Evolutionary conservation across 2,113 vertebrate genomes (phyloP).

Genomic region (Charina bottae): DNA sequence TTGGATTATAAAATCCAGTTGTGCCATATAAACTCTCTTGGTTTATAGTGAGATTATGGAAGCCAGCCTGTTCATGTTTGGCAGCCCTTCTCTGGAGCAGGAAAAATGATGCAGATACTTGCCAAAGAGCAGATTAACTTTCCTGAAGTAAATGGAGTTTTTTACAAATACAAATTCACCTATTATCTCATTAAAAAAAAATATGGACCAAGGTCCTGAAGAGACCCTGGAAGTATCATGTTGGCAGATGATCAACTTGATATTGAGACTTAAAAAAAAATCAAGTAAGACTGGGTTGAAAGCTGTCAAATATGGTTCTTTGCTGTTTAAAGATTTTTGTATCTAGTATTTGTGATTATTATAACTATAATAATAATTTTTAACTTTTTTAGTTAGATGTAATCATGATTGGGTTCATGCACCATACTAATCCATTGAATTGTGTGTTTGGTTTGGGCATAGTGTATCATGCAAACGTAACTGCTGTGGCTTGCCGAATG

Average conservation of each 20-base stretch:
- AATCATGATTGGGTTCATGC: too few species aligned
- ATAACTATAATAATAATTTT: not conserved
- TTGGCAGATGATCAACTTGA: conserved; percentile 11
- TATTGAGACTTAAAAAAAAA: not conserved
- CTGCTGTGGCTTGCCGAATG: too few species aligned
- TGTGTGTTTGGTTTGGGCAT: too few species aligned
- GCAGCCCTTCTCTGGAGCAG: not conserved
- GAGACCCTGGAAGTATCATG: not conserved
- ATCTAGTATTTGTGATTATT: not conserved
- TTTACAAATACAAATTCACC: not conserved
- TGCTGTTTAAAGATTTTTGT: not conserved
- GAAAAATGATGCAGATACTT: conserved; percentile 9
- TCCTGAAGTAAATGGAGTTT: not conserved
- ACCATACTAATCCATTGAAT: too few species aligned
- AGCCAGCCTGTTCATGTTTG: not conserved
- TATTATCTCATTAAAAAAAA: not conserved
- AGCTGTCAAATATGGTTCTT: conserved; percentile 15
- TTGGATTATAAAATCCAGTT: conserved; percentile 17
- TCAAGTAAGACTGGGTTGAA: not conserved
- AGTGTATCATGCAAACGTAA: too few species aligned
- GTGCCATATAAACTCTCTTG: not conserved
- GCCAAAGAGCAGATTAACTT: not conserved
- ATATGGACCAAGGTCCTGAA: not conserved
- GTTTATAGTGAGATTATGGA: not conserved
- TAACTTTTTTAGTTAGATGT: too few species aligned